Conservation (phyloP, 2,113 vertebrate genomes). For the Myocastor coypus region DNA sequence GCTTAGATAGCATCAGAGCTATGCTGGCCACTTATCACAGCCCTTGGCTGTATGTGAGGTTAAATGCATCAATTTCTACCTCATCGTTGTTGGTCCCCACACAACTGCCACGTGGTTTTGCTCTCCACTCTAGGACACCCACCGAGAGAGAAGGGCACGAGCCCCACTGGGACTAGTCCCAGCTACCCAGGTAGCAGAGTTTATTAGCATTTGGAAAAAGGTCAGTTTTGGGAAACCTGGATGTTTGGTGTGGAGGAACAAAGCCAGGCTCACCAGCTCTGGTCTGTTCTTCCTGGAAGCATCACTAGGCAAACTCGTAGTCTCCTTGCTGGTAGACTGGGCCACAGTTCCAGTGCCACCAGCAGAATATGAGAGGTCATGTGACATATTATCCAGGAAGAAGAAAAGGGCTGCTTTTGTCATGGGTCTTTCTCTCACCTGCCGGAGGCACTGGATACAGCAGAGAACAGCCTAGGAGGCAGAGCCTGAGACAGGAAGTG, state of each 20-base stretch:
- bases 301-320: neutral
- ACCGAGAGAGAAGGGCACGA: neutral
- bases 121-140: neutral
- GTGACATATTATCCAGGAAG: fast-evolving
- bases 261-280: neutral
- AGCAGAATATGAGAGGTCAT: neutral
- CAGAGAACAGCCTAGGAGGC: neutral
- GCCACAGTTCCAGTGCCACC: too few relatives aligned
- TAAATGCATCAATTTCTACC: neutral
- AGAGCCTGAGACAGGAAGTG: neutral
- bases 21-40: neutral
- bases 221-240: neutral
- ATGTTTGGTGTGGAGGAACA: neutral
- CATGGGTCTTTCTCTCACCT: neutral
- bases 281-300: neutral
- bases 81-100: neutral
- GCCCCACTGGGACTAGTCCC: neutral
- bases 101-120: neutral
- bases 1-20: neutral
- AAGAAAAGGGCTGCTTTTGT: neutral
- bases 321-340: neutral
- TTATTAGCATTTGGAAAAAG: neutral
- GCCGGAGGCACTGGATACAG: neutral
- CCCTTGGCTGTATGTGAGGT: neutral
- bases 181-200: neutral